Percentiles rank a stretch among this genome's conserved stretches.
phyloP scores from a whole-genome alignment of 2,888 invertebrate species.

The Gortyna flavago region DNA sequence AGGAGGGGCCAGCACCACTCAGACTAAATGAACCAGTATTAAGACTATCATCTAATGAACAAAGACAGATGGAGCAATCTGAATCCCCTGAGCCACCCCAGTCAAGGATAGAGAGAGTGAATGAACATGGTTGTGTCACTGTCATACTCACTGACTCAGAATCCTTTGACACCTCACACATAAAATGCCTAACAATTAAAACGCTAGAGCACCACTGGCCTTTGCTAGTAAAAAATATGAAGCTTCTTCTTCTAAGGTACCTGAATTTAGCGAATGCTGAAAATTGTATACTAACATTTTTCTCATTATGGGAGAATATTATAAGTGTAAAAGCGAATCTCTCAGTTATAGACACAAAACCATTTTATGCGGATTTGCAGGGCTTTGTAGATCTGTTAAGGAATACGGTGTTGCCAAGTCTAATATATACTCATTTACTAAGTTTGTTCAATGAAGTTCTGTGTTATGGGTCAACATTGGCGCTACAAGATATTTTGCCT shows the following conservation, averaged over 20 bases:
- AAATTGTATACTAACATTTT: constrained; percentile 94
- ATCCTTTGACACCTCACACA: constrained; percentile 95
- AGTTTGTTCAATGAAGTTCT: constrained; percentile 97
- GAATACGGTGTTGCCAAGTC: constrained; percentile 93
- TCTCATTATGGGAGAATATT: constrained; percentile 96
- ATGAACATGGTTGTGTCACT: constrained; percentile 90
- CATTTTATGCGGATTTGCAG: constrained; percentile 96
- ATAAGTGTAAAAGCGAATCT: constrained; percentile 97
- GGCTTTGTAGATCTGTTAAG: constrained; percentile 93
- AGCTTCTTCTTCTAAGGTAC: constrained; percentile 90
- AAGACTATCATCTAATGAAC: constrained; percentile 78
- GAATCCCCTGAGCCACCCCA: constrained; percentile 80
- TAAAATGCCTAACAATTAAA: constrained; percentile 96
- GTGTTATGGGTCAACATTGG: constrained; percentile 97
- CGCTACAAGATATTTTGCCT: constrained; percentile 95
- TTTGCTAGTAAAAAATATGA: constrained; percentile 93
- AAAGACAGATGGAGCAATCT: constrained; percentile 75
- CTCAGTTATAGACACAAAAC: constrained; percentile 96
- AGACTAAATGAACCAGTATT: constrained; percentile 85
- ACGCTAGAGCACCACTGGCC: constrained; percentile 96
- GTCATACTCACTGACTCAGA: constrained; percentile 94
- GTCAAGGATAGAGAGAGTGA: constrained; percentile 84
- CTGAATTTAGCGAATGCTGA: constrained; percentile 91
- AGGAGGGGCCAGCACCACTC: constrained; percentile 74
- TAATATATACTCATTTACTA: constrained; percentile 95